These are phyloP conservation scores for Helicoverpa zea DNA, from an alignment of 1,140 invertebrate species.

Conservation along the genomic window DNA sequence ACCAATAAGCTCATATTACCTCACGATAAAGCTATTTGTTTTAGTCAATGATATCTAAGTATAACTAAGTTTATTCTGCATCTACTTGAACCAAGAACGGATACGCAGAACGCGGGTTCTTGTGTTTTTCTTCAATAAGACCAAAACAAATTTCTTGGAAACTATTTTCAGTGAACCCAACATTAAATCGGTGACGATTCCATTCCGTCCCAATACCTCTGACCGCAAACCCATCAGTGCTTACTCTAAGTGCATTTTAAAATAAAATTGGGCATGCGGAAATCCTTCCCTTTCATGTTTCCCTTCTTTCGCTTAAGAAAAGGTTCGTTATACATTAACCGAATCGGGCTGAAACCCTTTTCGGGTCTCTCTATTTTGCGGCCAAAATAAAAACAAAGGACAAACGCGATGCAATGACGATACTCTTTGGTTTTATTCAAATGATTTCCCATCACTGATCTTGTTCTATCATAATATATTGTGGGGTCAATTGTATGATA, in stretches of 20 bases:
- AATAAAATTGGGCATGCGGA: slow-evolving; percentile 33
- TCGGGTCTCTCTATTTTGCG: slow-evolving; percentile 21
- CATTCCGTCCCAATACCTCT: slow-evolving; percentile 15
- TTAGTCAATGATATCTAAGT: too few species aligned
- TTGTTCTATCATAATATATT: background rate
- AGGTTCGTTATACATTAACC: slow-evolving; percentile 35
- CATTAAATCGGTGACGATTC: slow-evolving; percentile 1
- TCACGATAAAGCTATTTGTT: too few species aligned
- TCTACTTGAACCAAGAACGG: too few species aligned
- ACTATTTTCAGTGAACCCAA: background rate
- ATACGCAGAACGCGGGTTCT: too few species aligned
- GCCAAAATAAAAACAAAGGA: slow-evolving; percentile 24
- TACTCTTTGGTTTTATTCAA: slow-evolving; percentile 20
- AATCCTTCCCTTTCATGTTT: slow-evolving; percentile 31
- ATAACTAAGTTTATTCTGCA: too few species aligned
- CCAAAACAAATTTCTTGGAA: background rate
- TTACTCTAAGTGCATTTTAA: slow-evolving; percentile 34
- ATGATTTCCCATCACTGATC: background rate
- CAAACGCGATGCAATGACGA: background rate
- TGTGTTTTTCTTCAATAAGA: too few species aligned
- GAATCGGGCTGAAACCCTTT: slow-evolving; percentile 16
- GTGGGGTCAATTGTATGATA: background rate
- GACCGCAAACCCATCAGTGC: slow-evolving; percentile 22
- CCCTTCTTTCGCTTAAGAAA: slow-evolving; percentile 35
- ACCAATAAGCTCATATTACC: too few species aligned